Conservation (phyloP, 2,797 vertebrate species). For the Sebastes diaconus region DNA sequence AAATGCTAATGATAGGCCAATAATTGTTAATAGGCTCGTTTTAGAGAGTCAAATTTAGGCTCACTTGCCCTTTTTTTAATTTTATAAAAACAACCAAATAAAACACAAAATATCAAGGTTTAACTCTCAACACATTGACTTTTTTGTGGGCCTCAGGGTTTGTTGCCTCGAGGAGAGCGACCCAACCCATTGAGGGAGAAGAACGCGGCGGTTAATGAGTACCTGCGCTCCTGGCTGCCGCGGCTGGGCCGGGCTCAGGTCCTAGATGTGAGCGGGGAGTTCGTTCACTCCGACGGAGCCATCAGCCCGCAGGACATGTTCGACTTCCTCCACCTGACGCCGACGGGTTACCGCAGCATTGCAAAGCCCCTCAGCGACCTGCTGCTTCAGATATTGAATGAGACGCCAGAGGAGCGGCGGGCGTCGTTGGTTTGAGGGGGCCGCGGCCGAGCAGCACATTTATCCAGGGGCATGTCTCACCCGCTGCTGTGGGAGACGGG, state of each 20-base stretch:
- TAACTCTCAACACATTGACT: not conserved
- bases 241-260: conserved; percentile 88
- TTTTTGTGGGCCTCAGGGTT: conserved; percentile 80
- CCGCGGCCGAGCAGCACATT: not conserved
- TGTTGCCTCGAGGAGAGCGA: conserved; percentile 94
- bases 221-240: conserved; percentile 88
- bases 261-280: conserved; percentile 87
- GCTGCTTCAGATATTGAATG: conserved; percentile 96
- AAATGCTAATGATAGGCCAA: not conserved
- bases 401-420: conserved; percentile 93
- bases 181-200: conserved; percentile 95
- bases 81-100: not conserved
- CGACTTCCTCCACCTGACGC: conserved; percentile 97
- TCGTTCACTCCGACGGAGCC: conserved; percentile 94
- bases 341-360: conserved; percentile 88
- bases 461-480: conserved; percentile 59
- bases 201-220: conserved; percentile 88
- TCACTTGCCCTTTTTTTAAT: not conserved
- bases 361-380: conserved; percentile 95
- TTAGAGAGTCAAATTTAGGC: not conserved
- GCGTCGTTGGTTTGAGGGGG: conserved; percentile 89
- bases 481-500: conserved; percentile 28
- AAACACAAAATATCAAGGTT: not conserved
- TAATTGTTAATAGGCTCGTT: not conserved
- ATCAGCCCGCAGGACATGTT: conserved; percentile 95